A percentile compares a stretch with the other conserved stretches of the same genome.
Conservation (phyloP, 64 coral and sea anemone genomes). For the Astreopora myriophthalma region DNA sequence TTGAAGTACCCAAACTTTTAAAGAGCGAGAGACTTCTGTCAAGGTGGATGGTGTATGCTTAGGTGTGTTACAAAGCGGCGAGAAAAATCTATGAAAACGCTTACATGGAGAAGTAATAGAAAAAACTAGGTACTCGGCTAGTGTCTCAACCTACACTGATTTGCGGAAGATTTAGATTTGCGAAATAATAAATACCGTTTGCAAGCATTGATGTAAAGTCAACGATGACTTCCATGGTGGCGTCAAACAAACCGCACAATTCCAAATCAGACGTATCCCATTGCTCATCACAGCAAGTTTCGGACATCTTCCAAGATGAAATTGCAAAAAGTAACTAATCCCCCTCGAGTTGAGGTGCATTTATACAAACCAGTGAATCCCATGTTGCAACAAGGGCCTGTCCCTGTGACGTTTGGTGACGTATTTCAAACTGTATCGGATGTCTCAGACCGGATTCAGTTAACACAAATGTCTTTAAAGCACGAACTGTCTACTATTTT, state of each 20-base stretch:
- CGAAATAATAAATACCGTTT: slow-evolving; percentile 8
- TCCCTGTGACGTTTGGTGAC: neutral
- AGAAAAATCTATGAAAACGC: too few relatives aligned
- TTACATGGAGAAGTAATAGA: too few relatives aligned
- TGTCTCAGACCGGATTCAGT: neutral
- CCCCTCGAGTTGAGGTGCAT: too few relatives aligned
- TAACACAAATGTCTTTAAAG: neutral
- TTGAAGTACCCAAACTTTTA: neutral
- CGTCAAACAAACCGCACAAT: neutral
- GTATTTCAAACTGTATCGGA: neutral
- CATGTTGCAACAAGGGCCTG: neutral
- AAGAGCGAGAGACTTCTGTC: neutral
- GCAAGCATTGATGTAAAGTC: slow-evolving; percentile 30
- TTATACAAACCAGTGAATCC: neutral
- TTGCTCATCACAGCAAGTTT: neutral
- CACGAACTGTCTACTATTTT: too few relatives aligned
- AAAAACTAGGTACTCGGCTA: too few relatives aligned
- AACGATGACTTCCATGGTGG: neutral
- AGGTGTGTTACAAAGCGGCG: too few relatives aligned
- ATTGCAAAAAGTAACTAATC: neutral
- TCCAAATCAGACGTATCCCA: neutral
- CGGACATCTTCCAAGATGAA: neutral
- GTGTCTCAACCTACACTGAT: neutral
- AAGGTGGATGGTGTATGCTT: too few relatives aligned
- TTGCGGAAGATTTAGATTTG: too few relatives aligned